Conservation (phyloP, 2,888 invertebrate genomes). For the Lumbricus terrestris region DNA sequence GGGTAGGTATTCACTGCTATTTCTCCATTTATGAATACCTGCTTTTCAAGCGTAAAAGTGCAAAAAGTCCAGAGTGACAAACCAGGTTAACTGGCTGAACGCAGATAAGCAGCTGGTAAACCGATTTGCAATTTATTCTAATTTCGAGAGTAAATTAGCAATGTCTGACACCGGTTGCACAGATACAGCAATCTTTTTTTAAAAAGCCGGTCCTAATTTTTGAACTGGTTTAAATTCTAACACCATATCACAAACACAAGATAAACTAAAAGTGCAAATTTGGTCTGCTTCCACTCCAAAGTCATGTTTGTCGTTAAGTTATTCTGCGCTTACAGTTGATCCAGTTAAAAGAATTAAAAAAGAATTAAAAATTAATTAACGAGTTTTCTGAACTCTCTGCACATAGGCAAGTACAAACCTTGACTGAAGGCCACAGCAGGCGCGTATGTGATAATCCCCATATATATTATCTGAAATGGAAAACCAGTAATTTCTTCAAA, state of each 20-base stretch:
- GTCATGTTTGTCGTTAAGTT: background rate
- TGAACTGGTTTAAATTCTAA: background rate
- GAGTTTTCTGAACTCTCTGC: background rate
- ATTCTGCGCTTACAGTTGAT: background rate
- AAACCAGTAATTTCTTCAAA: constrained; percentile 13
- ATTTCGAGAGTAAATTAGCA: background rate
- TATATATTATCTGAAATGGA: constrained; percentile 57
- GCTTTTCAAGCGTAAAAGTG: too few relatives aligned
- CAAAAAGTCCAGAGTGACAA: too few relatives aligned
- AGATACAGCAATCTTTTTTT: background rate
- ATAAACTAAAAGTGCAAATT: background rate
- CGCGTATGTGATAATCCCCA: constrained; percentile 81
- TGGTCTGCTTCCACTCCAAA: background rate
- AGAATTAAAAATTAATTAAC: background rate
- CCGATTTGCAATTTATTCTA: background rate
- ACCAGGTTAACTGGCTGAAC: background rate
- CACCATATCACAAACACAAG: background rate
- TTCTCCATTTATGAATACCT: too few relatives aligned
- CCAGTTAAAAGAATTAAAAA: background rate
- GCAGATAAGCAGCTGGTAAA: background rate
- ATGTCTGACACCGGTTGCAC: background rate
- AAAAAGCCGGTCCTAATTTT: background rate
- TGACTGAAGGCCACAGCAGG: constrained; percentile 79
- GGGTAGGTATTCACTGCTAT: background rate
- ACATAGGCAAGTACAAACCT: constrained; percentile 40